Base-by-base conservation (phyloP, 2,797 vertebrate genomes). In the Columba guinea region DNA sequence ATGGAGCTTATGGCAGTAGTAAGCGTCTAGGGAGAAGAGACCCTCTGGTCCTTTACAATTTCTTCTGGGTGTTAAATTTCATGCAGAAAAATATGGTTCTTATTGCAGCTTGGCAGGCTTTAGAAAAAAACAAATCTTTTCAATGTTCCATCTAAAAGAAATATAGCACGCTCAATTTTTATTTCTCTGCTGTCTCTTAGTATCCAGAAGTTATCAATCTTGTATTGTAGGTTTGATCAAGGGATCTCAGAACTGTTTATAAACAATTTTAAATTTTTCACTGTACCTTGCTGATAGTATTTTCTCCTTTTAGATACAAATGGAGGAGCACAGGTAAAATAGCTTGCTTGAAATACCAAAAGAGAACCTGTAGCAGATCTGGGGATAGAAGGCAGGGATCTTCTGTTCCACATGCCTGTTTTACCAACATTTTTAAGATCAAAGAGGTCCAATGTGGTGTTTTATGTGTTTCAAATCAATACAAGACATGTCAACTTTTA, bases 11-110 rank as follows among this genome's bases (percentile, higher is more conserved):
- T 18, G 59, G 87, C 92, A 59, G 22, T 78, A 90, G 79, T 81
- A 88, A 94, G 73, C 77, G 67, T 4, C 35, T 5, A 63, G 89
- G 95, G 91, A 88, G 74, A 96, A 51, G 55, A 96, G 95, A 96
- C 89, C 91, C 89, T 93, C 85, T 84, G 89, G 69, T 94, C 79
- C 85, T 92, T 92, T 87, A 49, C 58, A 68, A 87, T 88, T 96
- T 81, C 87, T 91, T 91, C 60, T 86, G 93, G 49, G 95, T 97
- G 85, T 97, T 94, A 85, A 93, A 87, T 97, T 95, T 97, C 95
- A 89, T 87, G 75, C 73, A 64, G 73, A 70, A 94, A 94, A 94
- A 94, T 96, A 89, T 94, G 94, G 80, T 94, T 96, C 79, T 88
- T 84, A 88, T 95, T 96, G 95, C 83, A 96, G 89, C 79, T 95